phyloP scores from a whole-genome alignment of 2,113 vertebrate genomes.

The Phaetusa simplex region DNA sequence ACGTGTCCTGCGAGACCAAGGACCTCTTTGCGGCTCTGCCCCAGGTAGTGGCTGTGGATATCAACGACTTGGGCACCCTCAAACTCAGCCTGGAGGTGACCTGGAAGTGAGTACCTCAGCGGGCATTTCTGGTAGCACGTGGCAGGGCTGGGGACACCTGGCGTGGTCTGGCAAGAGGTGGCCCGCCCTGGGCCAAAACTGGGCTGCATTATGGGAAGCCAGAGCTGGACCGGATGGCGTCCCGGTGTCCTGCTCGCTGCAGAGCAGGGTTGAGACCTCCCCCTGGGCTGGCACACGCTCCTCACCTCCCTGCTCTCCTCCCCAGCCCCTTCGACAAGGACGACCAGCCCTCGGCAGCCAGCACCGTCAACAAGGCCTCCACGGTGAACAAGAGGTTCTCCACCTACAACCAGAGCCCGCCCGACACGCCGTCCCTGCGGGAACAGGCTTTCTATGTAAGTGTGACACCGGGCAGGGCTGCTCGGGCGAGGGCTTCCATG shows the following conservation, averaged over 20 bases:
- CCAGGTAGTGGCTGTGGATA: conserved; percentile 94
- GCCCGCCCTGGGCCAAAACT: background rate
- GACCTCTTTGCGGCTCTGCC: conserved; percentile 92
- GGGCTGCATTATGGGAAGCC: background rate
- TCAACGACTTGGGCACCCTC: conserved; percentile 95
- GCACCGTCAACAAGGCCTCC: conserved; percentile 87
- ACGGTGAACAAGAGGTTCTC: conserved; percentile 92
- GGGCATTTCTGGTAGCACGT: background rate
- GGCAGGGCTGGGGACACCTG: background rate
- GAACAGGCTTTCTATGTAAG: conserved; percentile 99
- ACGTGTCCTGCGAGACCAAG: conserved; percentile 94
- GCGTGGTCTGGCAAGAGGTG: background rate
- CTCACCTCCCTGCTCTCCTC: background rate
- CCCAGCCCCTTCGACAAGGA: conserved; percentile 95
- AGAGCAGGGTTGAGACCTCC: background rate
- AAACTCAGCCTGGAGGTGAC: conserved; percentile 95
- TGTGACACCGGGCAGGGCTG: background rate
- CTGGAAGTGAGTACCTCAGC: conserved; percentile 87
- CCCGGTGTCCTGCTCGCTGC: background rate
- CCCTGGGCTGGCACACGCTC: accelerated
- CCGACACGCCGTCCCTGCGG: conserved; percentile 89
- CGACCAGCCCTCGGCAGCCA: conserved; percentile 84
- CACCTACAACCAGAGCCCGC: conserved; percentile 92
- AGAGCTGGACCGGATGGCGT: background rate
- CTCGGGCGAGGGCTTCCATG: background rate